Evolutionary conservation across 2,797 vertebrate species (phyloP).

Genomic region (Eidolon dupreanum): DNA sequence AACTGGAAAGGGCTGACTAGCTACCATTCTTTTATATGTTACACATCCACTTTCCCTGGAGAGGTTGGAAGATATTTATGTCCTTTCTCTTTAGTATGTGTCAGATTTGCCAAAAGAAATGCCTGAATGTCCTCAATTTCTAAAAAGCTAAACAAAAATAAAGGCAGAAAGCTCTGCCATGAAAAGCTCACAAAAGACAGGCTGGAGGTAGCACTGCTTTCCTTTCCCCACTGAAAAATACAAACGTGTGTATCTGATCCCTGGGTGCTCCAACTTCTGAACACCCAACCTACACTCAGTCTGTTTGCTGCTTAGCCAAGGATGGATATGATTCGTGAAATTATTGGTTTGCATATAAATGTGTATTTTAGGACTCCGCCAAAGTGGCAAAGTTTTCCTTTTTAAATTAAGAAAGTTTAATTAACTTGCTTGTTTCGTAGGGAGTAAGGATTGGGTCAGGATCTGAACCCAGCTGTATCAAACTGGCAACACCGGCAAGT

Average conservation of each 20-base stretch:
- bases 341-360: neutral
- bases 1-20: neutral
- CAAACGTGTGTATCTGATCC: neutral
- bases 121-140: neutral
- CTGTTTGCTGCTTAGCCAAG: neutral
- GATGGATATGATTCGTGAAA: neutral
- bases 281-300: neutral
- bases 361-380: neutral
- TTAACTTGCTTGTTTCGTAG: neutral
- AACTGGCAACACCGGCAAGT: neutral
- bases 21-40: neutral
- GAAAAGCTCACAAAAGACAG: neutral
- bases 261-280: neutral
- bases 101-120: conserved; percentile 39
- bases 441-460: neutral
- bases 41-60: neutral
- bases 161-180: neutral
- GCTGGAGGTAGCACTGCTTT: neutral
- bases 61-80: neutral
- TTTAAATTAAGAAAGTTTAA: neutral
- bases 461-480: neutral
- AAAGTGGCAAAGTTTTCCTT: neutral
- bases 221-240: neutral
- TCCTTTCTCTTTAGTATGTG: neutral
- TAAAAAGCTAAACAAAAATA: neutral